These are phyloP conservation scores for Microctenopoma stevenorrisi DNA, from an alignment of 2,797 vertebrate genomes.

Conservation along the genomic window DNA sequence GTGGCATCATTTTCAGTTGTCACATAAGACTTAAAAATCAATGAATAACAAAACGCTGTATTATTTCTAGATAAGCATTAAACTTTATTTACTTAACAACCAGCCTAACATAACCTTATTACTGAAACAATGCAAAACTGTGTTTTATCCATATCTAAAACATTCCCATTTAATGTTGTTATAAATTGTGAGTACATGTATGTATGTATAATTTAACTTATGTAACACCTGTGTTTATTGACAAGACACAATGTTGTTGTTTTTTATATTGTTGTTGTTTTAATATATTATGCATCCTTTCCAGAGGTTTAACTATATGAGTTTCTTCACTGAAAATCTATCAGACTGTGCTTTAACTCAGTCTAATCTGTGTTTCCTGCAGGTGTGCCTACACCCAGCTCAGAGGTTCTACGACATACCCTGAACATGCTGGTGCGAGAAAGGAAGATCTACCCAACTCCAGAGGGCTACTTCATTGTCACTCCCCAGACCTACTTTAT, in stretches of 20 bases:
- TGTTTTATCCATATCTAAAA: not conserved
- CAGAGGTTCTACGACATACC: slow-evolving; percentile 97
- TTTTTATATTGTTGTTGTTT: too few relatives aligned
- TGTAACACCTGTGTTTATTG: not conserved
- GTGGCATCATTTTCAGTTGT: too few relatives aligned
- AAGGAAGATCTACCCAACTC: slow-evolving; percentile 98
- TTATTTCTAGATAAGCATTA: not conserved
- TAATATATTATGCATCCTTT: too few relatives aligned
- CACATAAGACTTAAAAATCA: not conserved
- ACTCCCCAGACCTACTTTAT: slow-evolving; percentile 99
- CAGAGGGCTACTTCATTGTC: slow-evolving; percentile 99
- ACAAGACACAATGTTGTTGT: too few relatives aligned
- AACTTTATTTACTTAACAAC: too few relatives aligned
- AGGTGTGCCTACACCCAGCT: slow-evolving; percentile 98
- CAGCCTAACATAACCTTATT: not conserved
- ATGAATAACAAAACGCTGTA: not conserved
- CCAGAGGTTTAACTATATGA: not conserved
- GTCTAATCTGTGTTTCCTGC: slow-evolving; percentile 35
- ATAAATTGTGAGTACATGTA: too few relatives aligned
- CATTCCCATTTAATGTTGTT: not conserved
- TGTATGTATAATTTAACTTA: not conserved
- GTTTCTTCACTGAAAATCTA: not conserved
- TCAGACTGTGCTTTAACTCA: not conserved
- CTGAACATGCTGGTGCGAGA: slow-evolving; percentile 98
- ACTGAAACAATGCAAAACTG: not conserved